Evolutionary conservation across 2,888 invertebrate species (phyloP).

Genomic region (Callosobruchus maculatus): DNA sequence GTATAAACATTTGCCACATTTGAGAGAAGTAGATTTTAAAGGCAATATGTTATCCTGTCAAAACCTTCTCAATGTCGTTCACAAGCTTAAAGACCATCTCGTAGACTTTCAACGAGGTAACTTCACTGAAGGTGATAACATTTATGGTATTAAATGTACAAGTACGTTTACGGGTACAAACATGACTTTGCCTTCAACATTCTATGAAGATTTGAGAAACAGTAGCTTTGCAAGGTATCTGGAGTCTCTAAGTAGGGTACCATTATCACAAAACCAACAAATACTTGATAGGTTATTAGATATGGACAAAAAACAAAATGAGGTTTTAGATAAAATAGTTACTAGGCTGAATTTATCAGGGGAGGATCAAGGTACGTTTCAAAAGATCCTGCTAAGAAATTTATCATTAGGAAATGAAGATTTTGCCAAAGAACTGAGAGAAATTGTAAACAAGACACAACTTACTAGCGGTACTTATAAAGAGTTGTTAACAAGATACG

Average conservation of each 20-base stretch:
- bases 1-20: background rate
- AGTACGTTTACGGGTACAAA: background rate
- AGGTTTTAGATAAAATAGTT: background rate
- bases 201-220: constrained; percentile 4
- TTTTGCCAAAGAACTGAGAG: background rate
- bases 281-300: background rate
- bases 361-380: background rate
- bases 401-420: background rate
- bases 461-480: too few relatives aligned
- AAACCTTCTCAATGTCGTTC: background rate
- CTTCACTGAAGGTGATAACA: constrained; percentile 5
- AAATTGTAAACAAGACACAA: background rate
- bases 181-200: constrained; percentile 3
- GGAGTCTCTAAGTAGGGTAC: background rate
- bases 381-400: background rate
- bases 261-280: background rate
- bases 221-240: background rate
- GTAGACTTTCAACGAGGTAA: background rate
- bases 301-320: background rate
- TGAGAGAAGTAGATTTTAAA: constrained; percentile 1
- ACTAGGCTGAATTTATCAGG: background rate
- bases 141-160: constrained; percentile 10
- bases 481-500: background rate
- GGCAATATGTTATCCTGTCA: constrained; percentile 5
- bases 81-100: background rate